Conservation (phyloP, 35 echinoderm and acorn worm genomes). For the Anneissia japonica region DNA sequence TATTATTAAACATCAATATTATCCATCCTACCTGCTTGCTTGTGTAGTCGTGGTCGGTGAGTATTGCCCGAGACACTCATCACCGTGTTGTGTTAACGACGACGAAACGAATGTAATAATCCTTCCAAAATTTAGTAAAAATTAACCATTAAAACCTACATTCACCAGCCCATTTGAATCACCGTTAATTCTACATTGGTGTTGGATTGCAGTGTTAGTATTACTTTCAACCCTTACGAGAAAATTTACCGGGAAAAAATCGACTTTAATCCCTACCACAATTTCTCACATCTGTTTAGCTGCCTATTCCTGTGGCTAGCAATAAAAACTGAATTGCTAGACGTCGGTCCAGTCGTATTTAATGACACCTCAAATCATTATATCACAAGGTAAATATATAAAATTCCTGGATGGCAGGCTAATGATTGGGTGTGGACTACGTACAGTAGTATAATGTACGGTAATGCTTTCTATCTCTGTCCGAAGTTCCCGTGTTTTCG, state of each 20-base stretch:
- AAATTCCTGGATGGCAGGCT: background rate
- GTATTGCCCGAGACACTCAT: background rate
- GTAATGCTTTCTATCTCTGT: too few species aligned
- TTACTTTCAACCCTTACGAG: background rate
- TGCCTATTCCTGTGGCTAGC: background rate
- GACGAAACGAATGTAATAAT: background rate
- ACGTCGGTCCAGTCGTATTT: background rate
- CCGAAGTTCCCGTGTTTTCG: too few species aligned
- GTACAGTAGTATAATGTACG: background rate
- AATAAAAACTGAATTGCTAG: background rate
- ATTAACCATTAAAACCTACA: background rate
- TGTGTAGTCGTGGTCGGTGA: background rate
- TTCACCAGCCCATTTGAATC: background rate
- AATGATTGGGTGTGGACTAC: background rate
- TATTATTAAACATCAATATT: background rate
- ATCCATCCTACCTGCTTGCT: background rate
- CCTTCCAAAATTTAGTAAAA: background rate
- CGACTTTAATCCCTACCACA: background rate
- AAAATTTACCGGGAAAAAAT: background rate
- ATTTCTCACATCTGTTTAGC: background rate
- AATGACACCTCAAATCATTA: background rate
- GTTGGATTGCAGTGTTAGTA: background rate
- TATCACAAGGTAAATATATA: background rate
- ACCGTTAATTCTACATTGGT: slow-evolving; percentile 1
- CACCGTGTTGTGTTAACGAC: background rate